Percentiles rank a stretch among this genome's conserved stretches.
These are phyloP conservation scores for Eueremaeus valkanovi DNA, from an alignment of 2,888 invertebrate species.

Conservation along the genomic window DNA sequence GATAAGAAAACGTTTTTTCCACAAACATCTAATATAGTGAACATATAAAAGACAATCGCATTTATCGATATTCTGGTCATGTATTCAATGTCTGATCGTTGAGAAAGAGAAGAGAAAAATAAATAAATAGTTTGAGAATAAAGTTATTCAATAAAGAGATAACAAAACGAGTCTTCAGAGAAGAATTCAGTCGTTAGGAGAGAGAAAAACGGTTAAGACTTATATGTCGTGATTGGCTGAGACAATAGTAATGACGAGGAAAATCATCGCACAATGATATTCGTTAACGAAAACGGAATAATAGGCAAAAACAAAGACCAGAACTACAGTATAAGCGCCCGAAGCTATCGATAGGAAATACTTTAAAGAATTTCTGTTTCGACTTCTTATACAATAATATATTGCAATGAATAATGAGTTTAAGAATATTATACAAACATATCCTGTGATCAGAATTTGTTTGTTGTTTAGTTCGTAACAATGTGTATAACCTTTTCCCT, in stretches of 20 bases:
- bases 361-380: too few species aligned
- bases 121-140: neutral
- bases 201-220: neutral
- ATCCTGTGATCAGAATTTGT: too few species aligned
- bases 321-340: neutral
- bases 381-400: too few species aligned
- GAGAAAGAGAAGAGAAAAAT: neutral
- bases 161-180: neutral
- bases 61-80: constrained; percentile 15
- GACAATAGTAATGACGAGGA: neutral
- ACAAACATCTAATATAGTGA: neutral
- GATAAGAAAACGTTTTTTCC: neutral
- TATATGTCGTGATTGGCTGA: neutral
- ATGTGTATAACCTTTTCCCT: too few species aligned
- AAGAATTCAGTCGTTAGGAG: neutral
- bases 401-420: too few species aligned
- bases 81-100: neutral
- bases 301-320: neutral
- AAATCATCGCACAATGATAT: neutral
- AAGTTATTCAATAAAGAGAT: neutral
- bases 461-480: too few species aligned
- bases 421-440: too few species aligned
- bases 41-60: neutral
- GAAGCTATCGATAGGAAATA: too few species aligned
- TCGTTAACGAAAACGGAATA: neutral